Evolutionary conservation across 2,797 vertebrate genomes (phyloP).

Genomic region (Falco peregrinus): DNA sequence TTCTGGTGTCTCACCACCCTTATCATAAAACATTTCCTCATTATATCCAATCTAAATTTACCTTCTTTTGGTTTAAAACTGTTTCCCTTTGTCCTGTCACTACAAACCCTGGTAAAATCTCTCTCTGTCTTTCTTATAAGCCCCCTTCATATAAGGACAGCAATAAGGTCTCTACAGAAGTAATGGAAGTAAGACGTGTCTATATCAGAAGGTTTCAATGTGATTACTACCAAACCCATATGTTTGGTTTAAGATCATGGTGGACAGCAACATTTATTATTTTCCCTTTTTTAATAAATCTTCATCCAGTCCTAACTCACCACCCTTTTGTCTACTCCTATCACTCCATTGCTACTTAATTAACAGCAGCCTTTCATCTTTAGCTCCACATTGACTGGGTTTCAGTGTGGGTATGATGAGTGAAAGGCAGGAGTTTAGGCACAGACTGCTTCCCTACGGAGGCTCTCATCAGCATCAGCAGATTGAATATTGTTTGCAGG

Average conservation of each 20-base stretch:
- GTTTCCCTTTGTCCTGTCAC: background rate
- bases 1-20: background rate
- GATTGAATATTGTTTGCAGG: background rate
- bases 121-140: background rate
- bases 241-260: background rate
- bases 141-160: background rate
- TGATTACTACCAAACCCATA: background rate
- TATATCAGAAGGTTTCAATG: background rate
- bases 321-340: background rate
- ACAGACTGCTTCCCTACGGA: background rate
- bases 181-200: background rate
- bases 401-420: background rate
- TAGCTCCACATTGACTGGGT: background rate
- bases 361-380: background rate
- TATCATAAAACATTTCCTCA: background rate
- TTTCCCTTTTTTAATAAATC: background rate
- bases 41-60: background rate
- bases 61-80: background rate
- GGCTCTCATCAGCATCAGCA: background rate
- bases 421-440: background rate
- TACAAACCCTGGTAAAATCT: background rate
- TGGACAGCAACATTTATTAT: background rate
- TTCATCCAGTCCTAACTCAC: background rate
- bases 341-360: background rate
- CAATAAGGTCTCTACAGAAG: background rate